Conservation (phyloP, 2,888 invertebrate species). For the Athrips mouffetella region DNA sequence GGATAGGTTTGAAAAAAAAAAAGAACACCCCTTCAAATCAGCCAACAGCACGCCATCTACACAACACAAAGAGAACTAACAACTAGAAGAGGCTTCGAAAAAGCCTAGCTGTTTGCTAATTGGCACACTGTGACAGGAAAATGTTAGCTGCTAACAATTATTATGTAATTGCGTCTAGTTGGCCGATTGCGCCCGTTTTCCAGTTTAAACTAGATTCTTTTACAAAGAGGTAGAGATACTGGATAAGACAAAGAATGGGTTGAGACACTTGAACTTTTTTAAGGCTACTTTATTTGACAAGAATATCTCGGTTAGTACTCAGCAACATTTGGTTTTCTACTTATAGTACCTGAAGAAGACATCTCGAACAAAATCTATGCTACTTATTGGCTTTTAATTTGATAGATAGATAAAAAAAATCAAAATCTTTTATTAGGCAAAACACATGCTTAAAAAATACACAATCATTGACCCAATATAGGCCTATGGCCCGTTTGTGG, state of each 20-base stretch:
- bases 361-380: too few species aligned
- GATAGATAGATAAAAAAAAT: too few species aligned
- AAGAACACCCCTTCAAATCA: not conserved
- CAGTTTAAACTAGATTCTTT: slow-evolving; percentile 15
- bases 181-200: slow-evolving; percentile 18
- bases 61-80: slow-evolving; percentile 6
- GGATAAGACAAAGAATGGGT: slow-evolving; percentile 9
- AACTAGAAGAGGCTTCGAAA: slow-evolving; percentile 7
- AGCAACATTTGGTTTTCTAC: too few species aligned
- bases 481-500: too few species aligned
- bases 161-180: slow-evolving; percentile 25
- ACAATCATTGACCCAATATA: too few species aligned
- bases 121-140: slow-evolving; percentile 27
- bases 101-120: slow-evolving; percentile 20
- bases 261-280: too few species aligned
- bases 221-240: slow-evolving; percentile 3
- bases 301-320: too few species aligned
- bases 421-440: too few species aligned
- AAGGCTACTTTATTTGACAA: too few species aligned
- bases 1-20: not conserved
- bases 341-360: too few species aligned
- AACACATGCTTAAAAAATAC: too few species aligned
- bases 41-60: slow-evolving; percentile 11
- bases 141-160: slow-evolving; percentile 22
- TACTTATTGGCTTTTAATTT: too few species aligned